Percentiles rank a stretch among this genome's conserved stretches.
Evolutionary conservation across 2,797 vertebrate genomes (phyloP).

Genomic region (Gymnocypris eckloni): DNA sequence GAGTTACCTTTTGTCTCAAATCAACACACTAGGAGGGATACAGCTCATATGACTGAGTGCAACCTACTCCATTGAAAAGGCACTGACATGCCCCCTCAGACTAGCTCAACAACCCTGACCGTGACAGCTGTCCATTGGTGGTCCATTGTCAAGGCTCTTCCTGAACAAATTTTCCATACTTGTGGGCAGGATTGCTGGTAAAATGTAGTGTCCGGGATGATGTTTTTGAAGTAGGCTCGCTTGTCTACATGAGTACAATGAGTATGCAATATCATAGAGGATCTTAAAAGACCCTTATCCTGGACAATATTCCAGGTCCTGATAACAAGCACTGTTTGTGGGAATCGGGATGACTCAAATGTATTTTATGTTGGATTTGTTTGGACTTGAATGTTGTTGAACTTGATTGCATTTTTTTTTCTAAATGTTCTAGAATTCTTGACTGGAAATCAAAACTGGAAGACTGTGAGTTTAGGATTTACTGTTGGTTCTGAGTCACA

Average conservation of each 20-base stretch:
- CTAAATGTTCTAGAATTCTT: background rate
- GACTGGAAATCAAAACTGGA: background rate
- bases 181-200: background rate
- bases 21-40: slow-evolving; percentile 12
- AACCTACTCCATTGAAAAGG: slow-evolving; percentile 7
- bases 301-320: background rate
- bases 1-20: slow-evolving; percentile 20
- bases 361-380: background rate
- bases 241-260: background rate
- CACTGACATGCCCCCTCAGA: background rate
- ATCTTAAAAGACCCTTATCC: background rate
- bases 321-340: background rate
- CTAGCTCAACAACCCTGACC: background rate
- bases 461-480: background rate
- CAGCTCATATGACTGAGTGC: background rate
- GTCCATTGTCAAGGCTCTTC: slow-evolving; percentile 13
- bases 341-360: background rate
- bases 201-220: background rate
- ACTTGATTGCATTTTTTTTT: background rate
- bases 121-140: slow-evolving; percentile 28
- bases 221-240: background rate
- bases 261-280: background rate
- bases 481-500: background rate
- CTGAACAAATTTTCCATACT: slow-evolving; percentile 17
- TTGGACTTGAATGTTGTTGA: background rate